Percentiles rank a stretch among this genome's conserved stretches.
phyloP scores from a whole-genome alignment of 2,888 invertebrate genomes.

The Coelopa pilipes region DNA sequence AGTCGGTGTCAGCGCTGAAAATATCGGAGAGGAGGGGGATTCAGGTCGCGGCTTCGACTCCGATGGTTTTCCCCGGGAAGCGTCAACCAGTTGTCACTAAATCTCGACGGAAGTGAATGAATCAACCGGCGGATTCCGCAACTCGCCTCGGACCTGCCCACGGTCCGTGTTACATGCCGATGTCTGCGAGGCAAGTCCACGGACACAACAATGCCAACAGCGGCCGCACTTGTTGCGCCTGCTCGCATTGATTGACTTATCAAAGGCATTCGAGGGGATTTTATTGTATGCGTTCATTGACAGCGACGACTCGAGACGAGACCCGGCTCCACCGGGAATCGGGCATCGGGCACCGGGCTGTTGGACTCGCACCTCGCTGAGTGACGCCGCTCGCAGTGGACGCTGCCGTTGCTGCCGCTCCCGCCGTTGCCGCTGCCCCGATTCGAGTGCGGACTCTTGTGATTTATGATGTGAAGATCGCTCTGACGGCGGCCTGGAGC shows the following conservation, averaged over 20 bases:
- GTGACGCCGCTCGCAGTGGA: too few species aligned
- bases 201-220: slow-evolving; percentile 1
- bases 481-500: too few species aligned
- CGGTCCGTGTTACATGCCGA: neutral
- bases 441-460: too few species aligned
- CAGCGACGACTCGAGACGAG: neutral
- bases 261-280: slow-evolving; percentile 8
- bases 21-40: too few species aligned
- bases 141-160: neutral
- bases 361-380: too few species aligned
- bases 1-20: too few species aligned
- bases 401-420: too few species aligned
- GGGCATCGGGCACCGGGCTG: neutral
- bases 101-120: slow-evolving; percentile 1
- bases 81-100: too few species aligned
- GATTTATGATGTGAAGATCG: too few species aligned
- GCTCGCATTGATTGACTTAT: slow-evolving; percentile 23
- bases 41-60: too few species aligned
- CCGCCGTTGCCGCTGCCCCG: too few species aligned
- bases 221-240: neutral
- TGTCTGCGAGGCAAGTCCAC: neutral
- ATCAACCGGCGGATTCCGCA: neutral
- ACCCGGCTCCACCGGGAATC: neutral
- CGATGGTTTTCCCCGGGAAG: too few species aligned
- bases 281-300: neutral